phyloP scores from a whole-genome alignment of 2,888 invertebrate species.

The Patella depressa region DNA sequence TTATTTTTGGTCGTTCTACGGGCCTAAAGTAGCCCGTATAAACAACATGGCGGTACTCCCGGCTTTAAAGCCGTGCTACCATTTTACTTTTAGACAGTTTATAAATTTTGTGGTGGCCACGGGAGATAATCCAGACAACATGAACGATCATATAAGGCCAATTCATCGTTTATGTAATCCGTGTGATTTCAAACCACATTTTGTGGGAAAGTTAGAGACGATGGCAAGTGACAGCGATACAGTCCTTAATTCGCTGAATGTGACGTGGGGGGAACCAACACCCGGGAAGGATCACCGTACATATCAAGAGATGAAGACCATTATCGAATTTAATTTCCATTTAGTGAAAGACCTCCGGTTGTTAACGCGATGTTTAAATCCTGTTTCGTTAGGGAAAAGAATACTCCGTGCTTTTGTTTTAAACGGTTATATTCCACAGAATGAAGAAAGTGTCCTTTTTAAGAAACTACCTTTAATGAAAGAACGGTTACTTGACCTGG shows the following conservation, averaged over 20 bases:
- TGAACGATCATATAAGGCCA: constrained; percentile 41
- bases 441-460: not conserved
- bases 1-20: constrained; percentile 36
- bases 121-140: not conserved
- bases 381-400: not conserved
- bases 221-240: constrained; percentile 28
- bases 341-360: not conserved
- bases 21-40: constrained; percentile 17
- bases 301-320: not conserved
- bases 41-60: constrained; percentile 23
- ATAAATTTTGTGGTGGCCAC: constrained; percentile 29
- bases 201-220: constrained; percentile 41
- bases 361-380: not conserved
- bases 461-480: not conserved
- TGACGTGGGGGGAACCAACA: constrained; percentile 12
- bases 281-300: not conserved
- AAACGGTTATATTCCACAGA: not conserved
- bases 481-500: not conserved
- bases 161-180: constrained; percentile 37
- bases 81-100: constrained; percentile 41
- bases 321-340: not conserved
- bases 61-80: constrained; percentile 18
- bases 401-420: not conserved
- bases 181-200: constrained; percentile 36
- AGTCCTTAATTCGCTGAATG: constrained; percentile 31